Evolutionary conservation across 2,797 vertebrate species (phyloP), one percentile per base, ranked within the genome.

Genomic region (Enteromius viviparus): DNA sequence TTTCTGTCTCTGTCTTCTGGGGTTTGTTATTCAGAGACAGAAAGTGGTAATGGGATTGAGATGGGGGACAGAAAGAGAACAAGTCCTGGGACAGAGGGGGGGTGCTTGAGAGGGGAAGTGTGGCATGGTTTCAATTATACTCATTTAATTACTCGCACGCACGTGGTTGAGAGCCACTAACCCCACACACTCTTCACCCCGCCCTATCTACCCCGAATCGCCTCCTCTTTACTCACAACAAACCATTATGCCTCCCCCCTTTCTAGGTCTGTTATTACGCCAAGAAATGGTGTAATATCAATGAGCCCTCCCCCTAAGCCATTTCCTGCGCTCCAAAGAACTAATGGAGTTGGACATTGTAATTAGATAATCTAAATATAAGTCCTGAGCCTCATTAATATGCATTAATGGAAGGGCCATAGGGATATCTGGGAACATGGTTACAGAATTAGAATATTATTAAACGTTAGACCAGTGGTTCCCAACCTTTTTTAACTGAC

Each of bases 301-400:
- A 49, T 37, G 69, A 78, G 66, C 75, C 74, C 82, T 88, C 87
- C 86, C 86, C 58, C 23, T 76, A 83, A 84, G 82, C 83, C 82
- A 83, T 86, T 86, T 86, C 83, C 85, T 75, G 58, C 17, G 3
- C 80, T 81, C 76, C 29, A 51, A 81, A 51, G 81, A 86, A 78
- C 75, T 87, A 88, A 88, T 88, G 86, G 84, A 87, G 86, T 86
- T 84, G 79, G 80, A 64, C 84, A 81, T 84, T 85, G 66, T 87
- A 88, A 88, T 88, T 87, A 88, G 84, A 82, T 88, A 74, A 80
- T 87, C 87, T 88, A 88, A 87, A 88, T 87, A 88, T 88, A 88
- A 88, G 79, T 80, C 71, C 78, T 76, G 71, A 51, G 76, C 51
- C 68, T 87, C 82, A 85, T 86, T 86, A 88, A 80, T 85, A 76